A percentile compares a stretch with the other conserved stretches of the same genome.
phyloP scores from a whole-genome alignment of 2,888 invertebrate genomes.

The Sphaeridia pumilis region DNA sequence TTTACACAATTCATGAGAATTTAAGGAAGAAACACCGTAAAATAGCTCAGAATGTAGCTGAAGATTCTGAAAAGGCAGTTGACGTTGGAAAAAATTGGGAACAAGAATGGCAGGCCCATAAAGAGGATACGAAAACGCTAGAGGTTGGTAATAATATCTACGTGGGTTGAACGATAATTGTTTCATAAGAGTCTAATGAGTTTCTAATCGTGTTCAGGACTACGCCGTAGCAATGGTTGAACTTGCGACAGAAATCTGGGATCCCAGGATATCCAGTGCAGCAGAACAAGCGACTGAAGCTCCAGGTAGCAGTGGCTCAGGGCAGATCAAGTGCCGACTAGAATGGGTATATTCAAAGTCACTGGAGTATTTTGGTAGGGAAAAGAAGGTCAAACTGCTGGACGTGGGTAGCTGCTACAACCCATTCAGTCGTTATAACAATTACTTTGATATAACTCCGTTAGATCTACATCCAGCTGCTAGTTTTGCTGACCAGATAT shows the following conservation, averaged over 20 bases:
- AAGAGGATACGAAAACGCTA: slow-evolving; percentile 48
- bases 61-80: no score
- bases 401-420: slow-evolving; percentile 95
- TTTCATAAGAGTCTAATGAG: neutral
- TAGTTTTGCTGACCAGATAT: slow-evolving; percentile 45
- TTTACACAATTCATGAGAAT: slow-evolving; percentile 22
- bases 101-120: slow-evolving; percentile 61
- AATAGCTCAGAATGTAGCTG: no score
- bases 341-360: slow-evolving; percentile 57
- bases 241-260: slow-evolving; percentile 62
- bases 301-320: slow-evolving; percentile 24
- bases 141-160: slow-evolving; percentile 41
- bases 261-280: slow-evolving; percentile 38
- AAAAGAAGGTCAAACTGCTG: slow-evolving; percentile 49
- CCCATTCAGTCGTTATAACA: slow-evolving; percentile 55
- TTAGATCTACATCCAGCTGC: slow-evolving; percentile 66
- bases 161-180: no score
- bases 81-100: no score
- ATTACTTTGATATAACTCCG: slow-evolving; percentile 56
- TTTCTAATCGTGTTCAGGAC: slow-evolving; percentile 36
- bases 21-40: slow-evolving; percentile 14
- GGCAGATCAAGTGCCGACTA: slow-evolving; percentile 52
- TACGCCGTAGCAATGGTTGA: slow-evolving; percentile 64
- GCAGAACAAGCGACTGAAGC: slow-evolving; percentile 37
- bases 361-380: slow-evolving; percentile 53